These are phyloP conservation scores for Plebejus argus DNA, from an alignment of 2,888 invertebrate species.

Conservation along the genomic window DNA sequence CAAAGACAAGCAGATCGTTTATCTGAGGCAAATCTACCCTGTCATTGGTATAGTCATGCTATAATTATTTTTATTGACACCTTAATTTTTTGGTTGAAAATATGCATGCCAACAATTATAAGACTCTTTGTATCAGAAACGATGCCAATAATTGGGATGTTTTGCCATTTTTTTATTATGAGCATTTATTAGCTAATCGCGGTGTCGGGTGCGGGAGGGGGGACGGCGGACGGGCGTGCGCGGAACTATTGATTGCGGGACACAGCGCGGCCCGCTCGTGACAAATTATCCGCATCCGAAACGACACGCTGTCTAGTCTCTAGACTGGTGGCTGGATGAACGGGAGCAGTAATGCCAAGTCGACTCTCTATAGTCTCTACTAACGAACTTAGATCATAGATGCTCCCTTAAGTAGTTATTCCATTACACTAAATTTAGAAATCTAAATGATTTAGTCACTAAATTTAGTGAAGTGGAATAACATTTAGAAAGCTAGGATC, in stretches of 20 bases:
- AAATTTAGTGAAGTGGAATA: no score
- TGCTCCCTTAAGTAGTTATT: no score
- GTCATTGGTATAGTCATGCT: no score
- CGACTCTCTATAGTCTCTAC: no score
- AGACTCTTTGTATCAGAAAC: neutral
- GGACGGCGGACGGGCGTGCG: slow-evolving; percentile 45
- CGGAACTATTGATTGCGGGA: slow-evolving; percentile 49
- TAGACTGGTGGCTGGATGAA: neutral
- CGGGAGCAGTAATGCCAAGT: no score
- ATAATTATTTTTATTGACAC: no score
- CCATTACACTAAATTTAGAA: no score
- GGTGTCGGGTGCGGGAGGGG: slow-evolving; percentile 34
- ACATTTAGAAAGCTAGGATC: no score
- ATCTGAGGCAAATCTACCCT: no score
- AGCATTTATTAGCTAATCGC: slow-evolving; percentile 4
- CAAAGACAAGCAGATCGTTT: no score
- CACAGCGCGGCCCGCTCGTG: slow-evolving; percentile 46
- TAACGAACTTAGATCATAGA: no score
- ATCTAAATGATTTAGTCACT: no score
- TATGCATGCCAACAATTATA: neutral
- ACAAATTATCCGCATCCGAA: slow-evolving; percentile 43
- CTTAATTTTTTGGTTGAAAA: neutral
- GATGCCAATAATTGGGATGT: neutral
- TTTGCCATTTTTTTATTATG: neutral
- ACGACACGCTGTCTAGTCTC: slow-evolving; percentile 1